These are phyloP conservation scores for silkworm (Bombyx mori) DNA, from an alignment of 1,140 invertebrate species.

Conservation along the genomic window DNA sequence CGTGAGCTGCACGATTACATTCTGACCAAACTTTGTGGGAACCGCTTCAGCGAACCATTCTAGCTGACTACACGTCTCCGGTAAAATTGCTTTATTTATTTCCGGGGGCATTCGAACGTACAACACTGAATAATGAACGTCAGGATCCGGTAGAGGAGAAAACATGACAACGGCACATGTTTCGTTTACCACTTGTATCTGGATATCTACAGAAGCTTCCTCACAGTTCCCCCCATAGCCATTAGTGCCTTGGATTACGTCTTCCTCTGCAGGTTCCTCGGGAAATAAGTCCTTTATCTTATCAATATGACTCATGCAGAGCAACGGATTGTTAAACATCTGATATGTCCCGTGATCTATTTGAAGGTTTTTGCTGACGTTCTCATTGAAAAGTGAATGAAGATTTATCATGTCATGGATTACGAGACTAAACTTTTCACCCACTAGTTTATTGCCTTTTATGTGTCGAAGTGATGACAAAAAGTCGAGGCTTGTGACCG, in stretches of 20 bases:
- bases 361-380: conserved; percentile 60
- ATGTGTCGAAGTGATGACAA: conserved; percentile 75
- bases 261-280: conserved; percentile 23
- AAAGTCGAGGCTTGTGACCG: conserved; percentile 85
- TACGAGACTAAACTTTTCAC: conserved; percentile 77
- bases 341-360: conserved; percentile 76
- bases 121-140: conserved; percentile 38
- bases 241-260: conserved; percentile 37
- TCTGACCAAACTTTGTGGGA: conserved; percentile 13
- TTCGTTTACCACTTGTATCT: conserved; percentile 34
- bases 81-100: conserved; percentile 25
- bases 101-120: conserved; percentile 39
- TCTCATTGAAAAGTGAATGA: conserved; percentile 73
- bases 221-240: conserved; percentile 46
- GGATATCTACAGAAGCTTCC: conserved; percentile 32
- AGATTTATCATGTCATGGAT: conserved; percentile 82
- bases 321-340: conserved; percentile 83
- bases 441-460: conserved; percentile 41
- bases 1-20: conserved; percentile 23
- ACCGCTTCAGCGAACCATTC: conserved; percentile 46
- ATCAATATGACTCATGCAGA: conserved; percentile 79
- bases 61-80: conserved; percentile 49
- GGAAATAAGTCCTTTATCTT: conserved; percentile 64
- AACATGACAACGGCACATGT: conserved; percentile 37
- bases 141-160: conserved; percentile 16